Percentiles rank a stretch among this genome's conserved stretches.
Conservation (phyloP, 2,797 vertebrate genomes). For the Scarus forsteni region DNA sequence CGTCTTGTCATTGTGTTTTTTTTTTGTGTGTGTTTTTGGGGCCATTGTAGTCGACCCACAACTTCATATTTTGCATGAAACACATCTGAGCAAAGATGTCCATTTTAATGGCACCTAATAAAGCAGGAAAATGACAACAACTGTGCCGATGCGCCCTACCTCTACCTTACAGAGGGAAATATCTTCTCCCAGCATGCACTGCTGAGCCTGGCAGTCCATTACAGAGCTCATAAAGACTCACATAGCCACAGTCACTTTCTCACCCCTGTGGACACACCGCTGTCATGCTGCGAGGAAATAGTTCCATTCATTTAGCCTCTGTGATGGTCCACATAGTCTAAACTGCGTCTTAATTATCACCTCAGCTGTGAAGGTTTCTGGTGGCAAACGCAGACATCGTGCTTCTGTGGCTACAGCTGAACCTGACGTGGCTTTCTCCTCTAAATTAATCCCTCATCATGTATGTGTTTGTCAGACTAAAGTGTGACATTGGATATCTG, state of each 20-base stretch:
- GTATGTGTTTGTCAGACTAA: constrained; percentile 6
- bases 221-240: constrained; percentile 56
- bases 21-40: no score
- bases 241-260: constrained; percentile 57
- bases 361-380: constrained; percentile 25
- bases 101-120: no score
- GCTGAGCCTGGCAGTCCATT: constrained; percentile 42
- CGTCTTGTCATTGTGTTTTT: no score
- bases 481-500: constrained; percentile 29
- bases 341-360: constrained; percentile 57
- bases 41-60: no score
- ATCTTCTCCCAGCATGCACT: constrained; percentile 52
- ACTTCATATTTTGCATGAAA: no score
- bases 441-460: constrained; percentile 8
- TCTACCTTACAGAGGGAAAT: constrained; percentile 41
- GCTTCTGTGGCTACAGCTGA: background rate
- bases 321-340: constrained; percentile 33
- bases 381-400: background rate
- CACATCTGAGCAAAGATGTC: no score
- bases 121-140: no score
- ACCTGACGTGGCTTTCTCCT: constrained; percentile 4
- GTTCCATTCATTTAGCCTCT: constrained; percentile 43
- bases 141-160: constrained; percentile 7
- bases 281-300: constrained; percentile 49
- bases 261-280: constrained; percentile 59